phyloP scores from a whole-genome alignment of 2,797 vertebrate genomes.

The Heliangelus exortis region DNA sequence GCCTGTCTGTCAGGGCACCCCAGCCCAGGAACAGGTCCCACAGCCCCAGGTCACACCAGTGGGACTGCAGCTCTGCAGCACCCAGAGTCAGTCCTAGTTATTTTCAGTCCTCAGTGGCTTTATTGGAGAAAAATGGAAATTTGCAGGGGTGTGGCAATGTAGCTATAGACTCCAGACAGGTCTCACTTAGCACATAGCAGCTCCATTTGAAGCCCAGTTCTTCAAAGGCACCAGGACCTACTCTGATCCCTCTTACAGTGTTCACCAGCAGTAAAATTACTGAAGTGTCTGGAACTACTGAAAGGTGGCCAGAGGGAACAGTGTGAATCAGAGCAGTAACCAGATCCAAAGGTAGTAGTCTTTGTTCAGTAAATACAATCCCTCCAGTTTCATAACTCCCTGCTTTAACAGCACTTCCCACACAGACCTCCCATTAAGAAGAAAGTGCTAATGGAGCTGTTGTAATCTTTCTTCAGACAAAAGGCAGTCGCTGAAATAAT shows the following conservation, averaged over 20 bases:
- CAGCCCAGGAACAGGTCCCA: not conserved
- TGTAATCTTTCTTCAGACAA: not conserved
- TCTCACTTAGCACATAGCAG: not conserved
- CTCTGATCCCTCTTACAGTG: not conserved
- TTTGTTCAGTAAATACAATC: conserved; percentile 8
- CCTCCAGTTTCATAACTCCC: not conserved
- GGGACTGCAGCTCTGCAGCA: not conserved
- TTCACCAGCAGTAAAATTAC: not conserved
- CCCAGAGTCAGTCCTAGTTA: not conserved
- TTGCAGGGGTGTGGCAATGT: not conserved
- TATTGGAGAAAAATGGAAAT: not conserved
- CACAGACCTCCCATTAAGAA: conserved; percentile 2
- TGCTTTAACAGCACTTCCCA: not conserved
- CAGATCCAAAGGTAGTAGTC: not conserved
- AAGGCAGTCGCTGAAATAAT: conserved; percentile 17
- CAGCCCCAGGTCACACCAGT: fast-evolving
- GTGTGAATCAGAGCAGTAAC: not conserved
- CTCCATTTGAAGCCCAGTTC: not conserved
- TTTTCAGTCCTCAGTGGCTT: fast-evolving
- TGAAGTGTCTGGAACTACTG: not conserved
- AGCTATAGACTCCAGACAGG: not conserved
- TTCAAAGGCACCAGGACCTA: not conserved
- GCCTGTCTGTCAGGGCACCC: fast-evolving
- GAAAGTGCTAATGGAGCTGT: conserved; percentile 16
- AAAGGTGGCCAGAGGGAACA: not conserved